A percentile compares a stretch with the other conserved stretches of the same genome.
Conservation (phyloP, 2,888 invertebrate genomes). For the Apomyelois bistriatella region DNA sequence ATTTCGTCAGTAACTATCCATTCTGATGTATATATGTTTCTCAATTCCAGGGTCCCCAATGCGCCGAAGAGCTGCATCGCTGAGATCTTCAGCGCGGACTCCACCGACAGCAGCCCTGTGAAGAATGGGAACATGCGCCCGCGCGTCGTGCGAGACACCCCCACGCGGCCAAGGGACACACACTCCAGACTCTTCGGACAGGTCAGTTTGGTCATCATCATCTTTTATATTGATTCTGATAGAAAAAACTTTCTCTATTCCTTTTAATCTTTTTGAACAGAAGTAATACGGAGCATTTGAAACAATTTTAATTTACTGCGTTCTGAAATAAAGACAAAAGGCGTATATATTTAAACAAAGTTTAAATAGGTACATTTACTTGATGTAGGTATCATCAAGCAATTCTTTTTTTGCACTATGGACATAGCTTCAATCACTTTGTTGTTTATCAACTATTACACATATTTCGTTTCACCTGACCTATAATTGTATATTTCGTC, state of each 20-base stretch:
- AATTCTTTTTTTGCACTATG: too few relatives aligned
- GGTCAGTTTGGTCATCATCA: slow-evolving; percentile 28
- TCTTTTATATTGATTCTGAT: too few relatives aligned
- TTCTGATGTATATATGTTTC: background rate
- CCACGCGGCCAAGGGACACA: slow-evolving; percentile 80
- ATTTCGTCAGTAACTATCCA: too few relatives aligned
- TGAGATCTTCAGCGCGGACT: slow-evolving; percentile 74
- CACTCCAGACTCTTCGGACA: slow-evolving; percentile 82
- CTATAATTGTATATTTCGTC: background rate
- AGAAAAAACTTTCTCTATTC: too few relatives aligned
- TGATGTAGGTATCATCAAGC: too few relatives aligned
- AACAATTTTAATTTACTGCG: too few relatives aligned
- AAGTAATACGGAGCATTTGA: too few relatives aligned
- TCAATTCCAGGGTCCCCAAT: slow-evolving; percentile 77
- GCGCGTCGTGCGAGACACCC: slow-evolving; percentile 78
- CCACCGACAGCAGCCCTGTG: slow-evolving; percentile 56
- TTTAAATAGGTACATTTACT: too few relatives aligned
- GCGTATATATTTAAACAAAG: too few relatives aligned
- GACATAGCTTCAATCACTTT: background rate
- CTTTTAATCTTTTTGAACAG: too few relatives aligned
- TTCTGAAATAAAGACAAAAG: too few relatives aligned
- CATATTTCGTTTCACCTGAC: too few relatives aligned
- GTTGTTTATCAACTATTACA: background rate
- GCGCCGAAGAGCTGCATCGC: slow-evolving; percentile 81
- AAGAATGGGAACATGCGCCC: slow-evolving; percentile 59